These are phyloP conservation scores for Cichlasoma orientale DNA, from an alignment of 2,797 vertebrate genomes.

Conservation along the genomic window DNA sequence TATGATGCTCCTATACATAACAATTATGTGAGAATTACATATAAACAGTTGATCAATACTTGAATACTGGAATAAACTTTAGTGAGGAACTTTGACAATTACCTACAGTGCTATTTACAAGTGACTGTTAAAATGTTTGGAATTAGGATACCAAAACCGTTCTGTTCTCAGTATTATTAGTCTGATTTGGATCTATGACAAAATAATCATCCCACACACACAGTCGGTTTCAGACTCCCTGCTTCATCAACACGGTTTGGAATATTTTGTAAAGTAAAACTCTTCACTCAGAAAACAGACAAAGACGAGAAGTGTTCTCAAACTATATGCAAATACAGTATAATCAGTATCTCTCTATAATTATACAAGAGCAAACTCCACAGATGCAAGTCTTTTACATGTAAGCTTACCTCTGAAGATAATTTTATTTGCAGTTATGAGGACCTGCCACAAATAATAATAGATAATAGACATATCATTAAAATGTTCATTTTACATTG, in stretches of 20 bases:
- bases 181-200: constrained; percentile 8
- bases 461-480: background rate
- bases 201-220: background rate
- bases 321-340: background rate
- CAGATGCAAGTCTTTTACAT: background rate
- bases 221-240: background rate
- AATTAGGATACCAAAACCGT: constrained; percentile 2
- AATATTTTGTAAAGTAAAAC: background rate
- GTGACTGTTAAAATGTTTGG: constrained; percentile 17
- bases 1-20: background rate
- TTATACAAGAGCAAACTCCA: background rate
- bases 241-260: background rate
- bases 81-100: background rate
- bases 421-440: background rate
- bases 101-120: constrained; percentile 8
- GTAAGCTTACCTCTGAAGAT: background rate
- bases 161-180: background rate
- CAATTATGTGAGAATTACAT: background rate
- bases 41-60: no score
- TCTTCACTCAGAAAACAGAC: background rate
- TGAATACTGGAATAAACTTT: no score
- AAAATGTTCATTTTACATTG: background rate
- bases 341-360: background rate
- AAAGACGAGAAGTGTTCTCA: background rate
- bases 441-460: background rate